Base-by-base conservation (phyloP, 1,140 invertebrate species). In the Coptotermes formosanus region DNA sequence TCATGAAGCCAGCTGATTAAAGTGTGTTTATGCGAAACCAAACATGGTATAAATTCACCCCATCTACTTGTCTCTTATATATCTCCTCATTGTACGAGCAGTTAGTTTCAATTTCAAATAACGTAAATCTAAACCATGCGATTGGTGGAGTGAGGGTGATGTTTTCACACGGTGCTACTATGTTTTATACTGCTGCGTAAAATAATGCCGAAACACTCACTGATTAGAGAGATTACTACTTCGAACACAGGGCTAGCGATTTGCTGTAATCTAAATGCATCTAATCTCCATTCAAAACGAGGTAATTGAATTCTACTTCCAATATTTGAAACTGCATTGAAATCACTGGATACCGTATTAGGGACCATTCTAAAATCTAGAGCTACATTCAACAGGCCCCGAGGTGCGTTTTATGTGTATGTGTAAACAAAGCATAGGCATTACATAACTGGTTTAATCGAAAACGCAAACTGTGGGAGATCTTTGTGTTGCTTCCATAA, bases 271-370 rank as follows among this genome's bases (percentile, higher is more conserved):
- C 25, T 75, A 30, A 75, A 75, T 11, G 64, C 64, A 75, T 16
- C 64, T 75, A 75, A 75, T 75, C 64, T 75, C 64, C 64, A 75
- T 75, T 75, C 64, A 75, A 75, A 75, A 75, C 30, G 64, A 75
- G 64, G 64, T 75, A 75, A 75, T 75, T 75, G 64, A 75, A 75
- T 75, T n/a, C 8, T n/a, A 75, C 64, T 75, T 75, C 64, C 64
- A 75, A 75, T 75, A 30, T 75, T 75, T 75, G 64, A 9, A 75
- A 75, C 64, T 75, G 64, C n/a, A 75, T n/a, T 75, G 64, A 75
- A 75, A 75, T 75, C 14, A 7, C n/a, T 75, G 64, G 25, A 25
- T 75, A 75, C 64, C n/a, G 30, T 75, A 75, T 25, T 16, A 75
- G n/a, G 30, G n/a, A 11, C 64, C n/a, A 30, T 11, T 75, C 64